Conservation (phyloP, 2,113 vertebrate species). For the Odontophorus gujanensis region DNA sequence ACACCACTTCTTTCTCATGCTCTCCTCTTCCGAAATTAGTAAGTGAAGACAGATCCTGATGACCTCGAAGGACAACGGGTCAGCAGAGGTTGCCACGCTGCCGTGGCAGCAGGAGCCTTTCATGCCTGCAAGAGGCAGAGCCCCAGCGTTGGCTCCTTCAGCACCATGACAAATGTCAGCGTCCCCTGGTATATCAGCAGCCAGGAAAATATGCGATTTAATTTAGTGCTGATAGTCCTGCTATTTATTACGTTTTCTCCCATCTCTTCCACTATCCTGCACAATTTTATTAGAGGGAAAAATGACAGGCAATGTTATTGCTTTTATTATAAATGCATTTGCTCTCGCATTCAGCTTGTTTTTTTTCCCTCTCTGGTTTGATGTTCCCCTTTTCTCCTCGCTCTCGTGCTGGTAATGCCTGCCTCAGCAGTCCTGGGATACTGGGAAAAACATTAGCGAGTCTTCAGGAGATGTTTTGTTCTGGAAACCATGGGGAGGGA, state of each 20-base stretch:
- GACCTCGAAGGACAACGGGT: neutral
- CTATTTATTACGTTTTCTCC: constrained; percentile 65
- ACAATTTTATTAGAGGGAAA: constrained; percentile 75
- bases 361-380: neutral
- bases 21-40: neutral
- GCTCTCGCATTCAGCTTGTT: neutral
- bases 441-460: neutral
- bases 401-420: neutral
- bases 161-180: neutral
- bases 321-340: constrained; percentile 79
- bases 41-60: neutral
- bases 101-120: neutral
- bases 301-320: constrained; percentile 69
- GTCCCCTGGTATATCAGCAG: constrained; percentile 54
- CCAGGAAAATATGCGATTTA: constrained; percentile 44
- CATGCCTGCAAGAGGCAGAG: neutral
- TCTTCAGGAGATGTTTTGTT: neutral
- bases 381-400: neutral
- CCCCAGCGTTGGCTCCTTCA: neutral
- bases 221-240: constrained; percentile 58
- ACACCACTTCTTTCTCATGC: neutral
- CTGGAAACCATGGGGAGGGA: rapidly evolving
- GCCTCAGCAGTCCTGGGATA: constrained; percentile 59
- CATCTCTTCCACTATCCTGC: constrained; percentile 46
- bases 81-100: neutral